These are phyloP conservation scores for Lepeophtheirus salmonis DNA, from an alignment of 1,140 invertebrate species.

Conservation along the genomic window DNA sequence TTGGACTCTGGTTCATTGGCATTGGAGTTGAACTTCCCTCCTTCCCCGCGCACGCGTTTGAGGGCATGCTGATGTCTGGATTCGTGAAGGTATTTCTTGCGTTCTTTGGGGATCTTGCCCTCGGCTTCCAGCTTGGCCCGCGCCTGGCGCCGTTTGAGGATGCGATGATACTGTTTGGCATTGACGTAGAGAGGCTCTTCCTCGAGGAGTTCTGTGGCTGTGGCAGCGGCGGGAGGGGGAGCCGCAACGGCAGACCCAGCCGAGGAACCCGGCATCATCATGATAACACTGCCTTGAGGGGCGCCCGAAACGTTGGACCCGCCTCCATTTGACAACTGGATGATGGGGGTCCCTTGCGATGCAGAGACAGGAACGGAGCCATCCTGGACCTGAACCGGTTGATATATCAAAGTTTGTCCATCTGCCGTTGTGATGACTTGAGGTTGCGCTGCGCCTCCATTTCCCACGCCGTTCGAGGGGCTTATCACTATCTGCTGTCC, in stretches of 20 bases:
- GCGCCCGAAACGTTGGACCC: background rate
- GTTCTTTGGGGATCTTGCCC: slow-evolving; percentile 86
- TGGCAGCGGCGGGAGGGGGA: slow-evolving; percentile 37
- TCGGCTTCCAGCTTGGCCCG: slow-evolving; percentile 72
- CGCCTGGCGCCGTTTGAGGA: slow-evolving; percentile 69
- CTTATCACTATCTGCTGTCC: background rate
- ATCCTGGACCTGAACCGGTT: slow-evolving; percentile 45
- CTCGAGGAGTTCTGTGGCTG: slow-evolving; percentile 50
- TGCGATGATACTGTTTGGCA: slow-evolving; percentile 90
- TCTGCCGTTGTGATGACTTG: slow-evolving; percentile 66
- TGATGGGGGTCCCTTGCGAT: slow-evolving; percentile 37
- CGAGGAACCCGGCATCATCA: slow-evolving; percentile 40
- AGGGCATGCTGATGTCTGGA: slow-evolving; percentile 91
- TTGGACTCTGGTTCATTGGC: background rate
- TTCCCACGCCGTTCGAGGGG: no score
- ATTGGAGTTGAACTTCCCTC: slow-evolving; percentile 72
- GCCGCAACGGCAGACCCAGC: no score
- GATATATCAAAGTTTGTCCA: slow-evolving; percentile 80
- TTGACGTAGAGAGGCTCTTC: slow-evolving; percentile 94
- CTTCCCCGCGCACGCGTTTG: slow-evolving; percentile 88
- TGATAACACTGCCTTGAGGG: slow-evolving; percentile 16
- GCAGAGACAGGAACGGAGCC: slow-evolving; percentile 26
- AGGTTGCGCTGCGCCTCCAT: slow-evolving; percentile 35
- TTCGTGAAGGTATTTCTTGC: slow-evolving; percentile 98
- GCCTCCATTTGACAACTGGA: no score